Evolutionary conservation across 2,888 invertebrate species (phyloP), one percentile per base, ranked within the genome.

Genomic region (Philereme vetulata): DNA sequence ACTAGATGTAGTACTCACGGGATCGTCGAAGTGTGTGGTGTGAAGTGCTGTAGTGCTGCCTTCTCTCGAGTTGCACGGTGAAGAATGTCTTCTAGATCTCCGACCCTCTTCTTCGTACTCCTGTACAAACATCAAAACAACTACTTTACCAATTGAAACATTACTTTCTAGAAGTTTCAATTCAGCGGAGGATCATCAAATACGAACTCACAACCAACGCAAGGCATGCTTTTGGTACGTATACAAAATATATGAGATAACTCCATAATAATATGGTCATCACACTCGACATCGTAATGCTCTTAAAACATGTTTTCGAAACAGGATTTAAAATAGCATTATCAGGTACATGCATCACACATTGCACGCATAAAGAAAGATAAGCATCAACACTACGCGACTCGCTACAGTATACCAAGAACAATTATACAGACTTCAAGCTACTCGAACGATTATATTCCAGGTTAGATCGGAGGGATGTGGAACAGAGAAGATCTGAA

Each of bases 91-190:
- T 71, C 95, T 89, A 65, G 94, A 93, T 55, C 93, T 80, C 67
- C 91, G 77, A 35, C 93, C 93, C 77, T 94, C 94, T 77, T 94
- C 94, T 70, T 95, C 95, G 82, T 95, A 96, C 84, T 96, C 96
- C 95, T 96, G 90, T 65, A 72, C 57, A 63, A 60, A 64, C 43
- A 46, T 45, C 32, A 65, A n/a, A 46, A 56, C n/a, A 44, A 4
- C 4, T 44, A 51, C 57, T 52, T 55, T 40, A 60, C 45, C 11
- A 36, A 34, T 8, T 38, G 5, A 21, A 48, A 38, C 7, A 45
- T 38, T 34, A 8, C 11, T 9, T 11, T 8, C 11, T 45, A 54
- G 38, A 8, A 44, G 36, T n/a, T 50, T 56, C 34, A 44, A 49
- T 43, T 45, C 21, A 33, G 32, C 8, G 43, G 7, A 51, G 40